phyloP scores from a whole-genome alignment of 2,888 invertebrate species.

The Leptopilina syphax region DNA sequence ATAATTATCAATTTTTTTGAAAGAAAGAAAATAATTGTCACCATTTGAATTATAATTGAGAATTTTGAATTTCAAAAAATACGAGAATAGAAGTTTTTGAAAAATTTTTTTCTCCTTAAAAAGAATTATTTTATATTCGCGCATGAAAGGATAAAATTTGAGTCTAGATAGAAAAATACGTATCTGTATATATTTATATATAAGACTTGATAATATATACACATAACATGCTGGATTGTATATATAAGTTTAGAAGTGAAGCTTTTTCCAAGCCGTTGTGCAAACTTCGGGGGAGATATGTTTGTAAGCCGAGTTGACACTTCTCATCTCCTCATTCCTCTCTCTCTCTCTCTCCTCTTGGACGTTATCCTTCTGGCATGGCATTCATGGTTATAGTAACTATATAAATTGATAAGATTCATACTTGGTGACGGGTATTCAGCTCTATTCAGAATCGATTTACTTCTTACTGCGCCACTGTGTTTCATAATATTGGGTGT shows the following conservation, averaged over 20 bases:
- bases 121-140: neutral
- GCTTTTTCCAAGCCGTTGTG: conserved; percentile 3
- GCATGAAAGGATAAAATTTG: conserved; percentile 3
- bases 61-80: too few relatives aligned
- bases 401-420: conserved; percentile 50
- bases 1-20: too few relatives aligned
- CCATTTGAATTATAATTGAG: too few relatives aligned
- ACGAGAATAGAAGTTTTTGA: too few relatives aligned
- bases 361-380: conserved; percentile 44
- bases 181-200: neutral
- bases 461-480: conserved; percentile 26
- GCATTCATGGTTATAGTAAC: conserved; percentile 48
- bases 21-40: too few relatives aligned
- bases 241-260: conserved; percentile 12
- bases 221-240: neutral
- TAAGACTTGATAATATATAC: neutral
- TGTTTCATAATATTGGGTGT: conserved; percentile 5
- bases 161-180: conserved; percentile 7
- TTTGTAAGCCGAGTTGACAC: conserved; percentile 43
- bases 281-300: conserved; percentile 34
- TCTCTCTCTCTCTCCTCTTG: conserved; percentile 14
- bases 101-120: too few relatives aligned
- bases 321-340: conserved; percentile 41
- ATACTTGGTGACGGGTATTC: conserved; percentile 46
- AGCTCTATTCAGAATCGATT: conserved; percentile 41